Evolutionary conservation across 2,113 vertebrate species (phyloP).

Genomic region (Apeltes quadracus): DNA sequence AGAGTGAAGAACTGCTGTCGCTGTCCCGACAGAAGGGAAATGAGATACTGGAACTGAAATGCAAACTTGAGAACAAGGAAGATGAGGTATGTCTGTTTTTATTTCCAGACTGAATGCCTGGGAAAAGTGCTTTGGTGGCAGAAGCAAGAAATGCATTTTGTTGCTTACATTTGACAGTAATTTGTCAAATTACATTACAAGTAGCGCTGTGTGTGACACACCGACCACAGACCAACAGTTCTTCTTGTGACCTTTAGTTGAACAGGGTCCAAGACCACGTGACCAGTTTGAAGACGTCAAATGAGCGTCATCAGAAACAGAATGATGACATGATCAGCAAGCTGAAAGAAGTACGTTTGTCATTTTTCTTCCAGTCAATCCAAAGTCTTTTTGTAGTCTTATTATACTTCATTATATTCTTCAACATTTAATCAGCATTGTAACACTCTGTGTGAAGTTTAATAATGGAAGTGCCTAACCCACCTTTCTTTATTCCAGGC

Average conservation of each 20-base stretch:
- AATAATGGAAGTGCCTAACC: background rate
- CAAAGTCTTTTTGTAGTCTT: background rate
- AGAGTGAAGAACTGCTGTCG: conserved; percentile 92
- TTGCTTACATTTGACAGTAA: background rate
- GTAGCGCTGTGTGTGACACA: background rate
- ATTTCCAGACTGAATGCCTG: background rate
- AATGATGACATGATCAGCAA: conserved; percentile 89
- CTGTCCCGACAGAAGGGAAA: conserved; percentile 91
- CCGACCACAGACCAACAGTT: background rate
- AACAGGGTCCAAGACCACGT: conserved; percentile 89
- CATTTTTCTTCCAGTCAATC: background rate
- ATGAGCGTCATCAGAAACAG: conserved; percentile 90
- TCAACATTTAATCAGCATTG: background rate
- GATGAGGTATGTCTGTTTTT: conserved; percentile 84
- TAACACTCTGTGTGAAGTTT: background rate
- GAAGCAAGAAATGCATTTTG: background rate
- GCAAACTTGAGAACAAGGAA: conserved; percentile 90
- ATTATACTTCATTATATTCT: conserved; percentile 9
- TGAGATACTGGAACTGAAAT: conserved; percentile 92
- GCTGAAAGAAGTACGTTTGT: conserved; percentile 87
- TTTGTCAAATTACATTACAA: background rate
- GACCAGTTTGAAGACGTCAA: conserved; percentile 86
- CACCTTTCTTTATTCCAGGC: conserved; percentile 74
- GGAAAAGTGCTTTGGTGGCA: background rate
- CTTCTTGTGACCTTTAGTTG: conserved; percentile 76